Evolutionary conservation across 2,888 invertebrate species (phyloP).

Genomic region (Agrilus biguttatus): DNA sequence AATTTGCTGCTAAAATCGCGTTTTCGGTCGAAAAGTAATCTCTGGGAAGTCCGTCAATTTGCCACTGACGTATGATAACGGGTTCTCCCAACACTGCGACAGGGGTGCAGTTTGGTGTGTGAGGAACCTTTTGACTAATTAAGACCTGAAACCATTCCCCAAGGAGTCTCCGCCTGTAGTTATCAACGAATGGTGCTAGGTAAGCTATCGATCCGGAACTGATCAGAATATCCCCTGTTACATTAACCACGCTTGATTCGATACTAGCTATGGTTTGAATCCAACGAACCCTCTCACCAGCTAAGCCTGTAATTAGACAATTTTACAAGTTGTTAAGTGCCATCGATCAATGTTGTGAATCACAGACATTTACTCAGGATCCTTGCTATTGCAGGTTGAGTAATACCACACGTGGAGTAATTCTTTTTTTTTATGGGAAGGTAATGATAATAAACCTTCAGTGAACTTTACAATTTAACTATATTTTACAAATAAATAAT

Average conservation of each 20-base stretch:
- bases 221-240: conserved; percentile 58
- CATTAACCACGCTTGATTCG: conserved; percentile 38
- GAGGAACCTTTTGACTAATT: conserved; percentile 42
- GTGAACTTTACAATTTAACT: no score
- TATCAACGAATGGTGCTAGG: conserved; percentile 62
- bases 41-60: conserved; percentile 71
- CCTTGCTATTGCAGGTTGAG: no score
- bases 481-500: no score
- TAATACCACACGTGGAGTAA: no score
- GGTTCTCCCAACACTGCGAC: conserved; percentile 58
- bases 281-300: conserved; percentile 50
- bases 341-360: neutral
- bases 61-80: conserved; percentile 66
- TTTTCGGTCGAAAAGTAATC: conserved; percentile 80
- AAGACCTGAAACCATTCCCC: conserved; percentile 41
- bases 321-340: neutral
- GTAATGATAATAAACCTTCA: no score
- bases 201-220: conserved; percentile 64
- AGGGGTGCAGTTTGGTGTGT: conserved; percentile 51
- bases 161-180: conserved; percentile 43
- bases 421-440: no score
- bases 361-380: no score
- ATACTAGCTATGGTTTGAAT: conserved; percentile 48
- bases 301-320: conserved; percentile 35
- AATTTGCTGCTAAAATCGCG: conserved; percentile 69